A percentile compares a stretch with the other conserved stretches of the same genome.
phyloP scores from a whole-genome alignment of 2,888 invertebrate species.

The Seira sanloemensis region DNA sequence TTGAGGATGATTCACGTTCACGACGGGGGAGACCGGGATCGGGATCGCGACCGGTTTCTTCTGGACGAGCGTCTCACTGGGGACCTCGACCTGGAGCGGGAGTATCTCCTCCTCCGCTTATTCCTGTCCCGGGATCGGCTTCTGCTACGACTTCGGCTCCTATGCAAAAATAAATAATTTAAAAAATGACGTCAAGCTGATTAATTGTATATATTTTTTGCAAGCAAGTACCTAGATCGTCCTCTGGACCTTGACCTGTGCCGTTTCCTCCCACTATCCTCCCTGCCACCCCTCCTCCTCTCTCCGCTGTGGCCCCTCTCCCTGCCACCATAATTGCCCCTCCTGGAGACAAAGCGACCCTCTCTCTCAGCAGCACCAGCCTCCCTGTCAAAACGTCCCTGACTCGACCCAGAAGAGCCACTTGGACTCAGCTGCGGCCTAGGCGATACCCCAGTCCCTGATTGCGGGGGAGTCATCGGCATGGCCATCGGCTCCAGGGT shows the following conservation, averaged over 20 bases:
- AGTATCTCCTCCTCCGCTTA: constrained; percentile 47
- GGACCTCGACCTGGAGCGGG: constrained; percentile 54
- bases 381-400: background rate
- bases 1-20: too few relatives aligned
- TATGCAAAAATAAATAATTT: constrained; percentile 24
- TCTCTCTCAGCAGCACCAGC: background rate
- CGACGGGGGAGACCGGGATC: constrained; percentile 60
- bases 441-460: background rate
- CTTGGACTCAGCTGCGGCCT: background rate
- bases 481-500: background rate
- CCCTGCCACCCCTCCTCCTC: constrained; percentile 17
- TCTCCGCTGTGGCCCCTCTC: constrained; percentile 22
- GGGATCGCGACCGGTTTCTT: constrained; percentile 47
- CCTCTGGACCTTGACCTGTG: constrained; percentile 46
- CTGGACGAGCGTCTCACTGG: constrained; percentile 34
- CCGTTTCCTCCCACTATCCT: constrained; percentile 39
- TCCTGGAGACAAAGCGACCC: background rate
- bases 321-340: background rate
- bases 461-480: background rate
- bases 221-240: constrained; percentile 54
- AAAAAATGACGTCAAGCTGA: background rate
- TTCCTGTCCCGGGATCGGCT: constrained; percentile 55
- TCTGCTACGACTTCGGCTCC: constrained; percentile 45
- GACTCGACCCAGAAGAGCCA: background rate
- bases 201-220: background rate